A percentile compares a stretch with the other conserved stretches of the same genome.
Evolutionary conservation across 2,888 invertebrate genomes (phyloP).

Genomic region (Drosophila rubida): DNA sequence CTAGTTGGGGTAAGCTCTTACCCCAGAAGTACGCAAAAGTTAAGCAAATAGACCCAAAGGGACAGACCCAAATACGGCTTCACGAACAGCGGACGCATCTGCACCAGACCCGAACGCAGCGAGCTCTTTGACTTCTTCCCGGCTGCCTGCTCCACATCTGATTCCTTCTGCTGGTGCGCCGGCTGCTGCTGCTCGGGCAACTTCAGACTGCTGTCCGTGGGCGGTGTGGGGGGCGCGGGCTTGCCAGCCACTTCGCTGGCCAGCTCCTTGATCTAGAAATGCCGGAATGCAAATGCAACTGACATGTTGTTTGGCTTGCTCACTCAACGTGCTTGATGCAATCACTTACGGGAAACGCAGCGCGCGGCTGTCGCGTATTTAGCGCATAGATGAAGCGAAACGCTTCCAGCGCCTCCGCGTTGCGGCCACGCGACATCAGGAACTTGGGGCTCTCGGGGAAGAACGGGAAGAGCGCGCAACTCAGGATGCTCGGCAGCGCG

Average conservation of each 20-base stretch:
- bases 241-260: conserved; percentile 68
- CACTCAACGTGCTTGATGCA: neutral
- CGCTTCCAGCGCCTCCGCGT: conserved; percentile 78
- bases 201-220: conserved; percentile 13
- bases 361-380: conserved; percentile 87
- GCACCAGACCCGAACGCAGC: conserved; percentile 87
- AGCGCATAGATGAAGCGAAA: conserved; percentile 87
- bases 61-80: conserved; percentile 88
- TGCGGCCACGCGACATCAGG: conserved; percentile 80
- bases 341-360: conserved; percentile 88
- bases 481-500: conserved; percentile 69
- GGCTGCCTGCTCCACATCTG: conserved; percentile 32
- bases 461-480: conserved; percentile 57
- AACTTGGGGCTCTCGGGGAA: conserved; percentile 83
- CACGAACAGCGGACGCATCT: conserved; percentile 89
- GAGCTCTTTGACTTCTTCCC: conserved; percentile 31
- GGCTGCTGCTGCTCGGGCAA: conserved; percentile 5
- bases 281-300: neutral
- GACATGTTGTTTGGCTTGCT: neutral
- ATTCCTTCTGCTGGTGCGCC: conserved; percentile 1
- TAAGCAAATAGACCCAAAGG: conserved; percentile 87
- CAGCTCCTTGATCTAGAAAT: conserved; percentile 70
- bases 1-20: conserved; percentile 76
- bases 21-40: conserved; percentile 89
- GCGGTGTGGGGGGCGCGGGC: conserved; percentile 11